Conservation (phyloP, 2,113 vertebrate species). For the Motacilla tschutschensis region DNA sequence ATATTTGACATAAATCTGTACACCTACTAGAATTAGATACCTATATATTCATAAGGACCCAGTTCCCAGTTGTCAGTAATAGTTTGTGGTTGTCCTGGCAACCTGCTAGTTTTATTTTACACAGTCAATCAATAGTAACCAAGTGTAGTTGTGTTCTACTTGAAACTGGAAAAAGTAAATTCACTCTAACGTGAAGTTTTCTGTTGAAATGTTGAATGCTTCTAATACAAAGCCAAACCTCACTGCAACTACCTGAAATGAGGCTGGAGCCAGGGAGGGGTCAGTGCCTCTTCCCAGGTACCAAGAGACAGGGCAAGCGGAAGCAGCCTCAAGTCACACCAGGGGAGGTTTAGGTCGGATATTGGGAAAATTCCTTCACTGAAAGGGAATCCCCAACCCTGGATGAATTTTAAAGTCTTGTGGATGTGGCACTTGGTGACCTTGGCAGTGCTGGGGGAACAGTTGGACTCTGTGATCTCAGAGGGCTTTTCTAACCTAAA, state of each 20-base stretch:
- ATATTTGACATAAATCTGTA: neutral
- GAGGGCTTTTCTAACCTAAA: neutral
- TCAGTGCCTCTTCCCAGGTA: neutral
- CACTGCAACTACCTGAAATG: neutral
- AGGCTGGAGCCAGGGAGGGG: neutral
- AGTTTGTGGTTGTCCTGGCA: neutral
- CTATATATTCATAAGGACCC: neutral
- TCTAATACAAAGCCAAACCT: neutral
- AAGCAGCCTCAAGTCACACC: neutral
- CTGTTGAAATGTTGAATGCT: neutral
- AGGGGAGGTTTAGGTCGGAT: neutral
- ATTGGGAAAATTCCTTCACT: neutral
- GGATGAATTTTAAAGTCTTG: fast-evolving
- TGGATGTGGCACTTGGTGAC: neutral
- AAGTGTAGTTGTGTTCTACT: neutral
- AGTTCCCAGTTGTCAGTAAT: neutral
- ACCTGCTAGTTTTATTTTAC: neutral
- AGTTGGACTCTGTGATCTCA: fast-evolving
- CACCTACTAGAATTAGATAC: neutral
- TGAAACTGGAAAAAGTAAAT: neutral
- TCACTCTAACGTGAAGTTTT: neutral
- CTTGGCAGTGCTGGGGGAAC: neutral
- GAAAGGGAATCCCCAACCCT: neutral
- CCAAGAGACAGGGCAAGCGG: fast-evolving
- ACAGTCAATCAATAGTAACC: neutral